Percentiles rank a stretch among this genome's conserved stretches.
Evolutionary conservation across 1,140 invertebrate species (phyloP).

Genomic region (Cotesia typhae): DNA sequence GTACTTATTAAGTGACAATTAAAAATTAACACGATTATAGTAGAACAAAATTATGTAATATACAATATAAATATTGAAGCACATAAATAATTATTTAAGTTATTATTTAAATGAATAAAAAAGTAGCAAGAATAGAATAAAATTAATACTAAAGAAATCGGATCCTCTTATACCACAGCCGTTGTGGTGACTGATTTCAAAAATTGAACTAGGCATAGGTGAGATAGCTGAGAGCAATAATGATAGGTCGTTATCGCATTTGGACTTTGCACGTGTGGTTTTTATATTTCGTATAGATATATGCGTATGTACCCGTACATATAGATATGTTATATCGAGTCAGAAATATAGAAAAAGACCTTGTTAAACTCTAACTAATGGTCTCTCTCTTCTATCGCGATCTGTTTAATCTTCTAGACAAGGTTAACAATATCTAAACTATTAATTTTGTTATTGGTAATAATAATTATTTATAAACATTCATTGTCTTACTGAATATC

Average conservation of each 20-base stretch:
- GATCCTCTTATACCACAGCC: constrained; percentile 24
- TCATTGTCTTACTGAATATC: too few relatives aligned
- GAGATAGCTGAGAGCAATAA: constrained; percentile 33
- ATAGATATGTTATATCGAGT: constrained; percentile 3
- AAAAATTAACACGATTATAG: neutral
- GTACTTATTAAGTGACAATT: neutral
- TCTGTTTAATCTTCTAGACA: neutral
- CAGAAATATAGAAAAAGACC: neutral
- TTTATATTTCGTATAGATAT: neutral
- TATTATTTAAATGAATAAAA: neutral
- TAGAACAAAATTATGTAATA: neutral
- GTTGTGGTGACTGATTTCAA: constrained; percentile 29
- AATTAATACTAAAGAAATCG: neutral
- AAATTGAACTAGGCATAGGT: constrained; percentile 32
- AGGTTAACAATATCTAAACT: too few relatives aligned
- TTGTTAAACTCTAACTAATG: neutral
- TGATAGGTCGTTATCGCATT: constrained; percentile 30
- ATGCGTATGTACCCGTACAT: neutral
- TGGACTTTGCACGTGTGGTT: constrained; percentile 34
- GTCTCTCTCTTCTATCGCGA: neutral
- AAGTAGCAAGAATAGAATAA: neutral
- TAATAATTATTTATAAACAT: too few relatives aligned
- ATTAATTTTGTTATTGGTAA: too few relatives aligned
- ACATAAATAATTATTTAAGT: too few relatives aligned
- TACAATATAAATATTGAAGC: neutral